Evolutionary conservation across 2,888 invertebrate genomes (phyloP).

Genomic region (Drosophila eohydei): DNA sequence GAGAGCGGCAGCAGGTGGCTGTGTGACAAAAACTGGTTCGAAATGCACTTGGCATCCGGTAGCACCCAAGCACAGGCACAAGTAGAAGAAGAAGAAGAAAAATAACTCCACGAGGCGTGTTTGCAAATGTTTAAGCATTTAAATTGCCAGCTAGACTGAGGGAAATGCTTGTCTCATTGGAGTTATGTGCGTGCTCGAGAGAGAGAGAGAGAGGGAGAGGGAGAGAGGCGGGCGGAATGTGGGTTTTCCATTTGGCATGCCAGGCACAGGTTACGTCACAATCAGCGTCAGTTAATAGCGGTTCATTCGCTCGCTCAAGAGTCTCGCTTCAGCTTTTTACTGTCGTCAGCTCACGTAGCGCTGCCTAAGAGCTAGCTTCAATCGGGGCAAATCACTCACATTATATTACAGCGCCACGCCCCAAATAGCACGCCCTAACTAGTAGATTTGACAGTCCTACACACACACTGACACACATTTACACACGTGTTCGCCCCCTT

Average conservation of each 20-base stretch:
- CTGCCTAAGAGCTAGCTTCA: not conserved
- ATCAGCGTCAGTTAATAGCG: constrained; percentile 40
- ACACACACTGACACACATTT: not conserved
- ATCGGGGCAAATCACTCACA: constrained; percentile 48
- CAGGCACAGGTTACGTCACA: constrained; percentile 39
- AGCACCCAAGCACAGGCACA: constrained; percentile 19
- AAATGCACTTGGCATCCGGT: constrained; percentile 69
- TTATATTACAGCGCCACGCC: constrained; percentile 17
- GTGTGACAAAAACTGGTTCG: constrained; percentile 72
- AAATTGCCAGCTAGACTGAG: constrained; percentile 38
- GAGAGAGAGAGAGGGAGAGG: not conserved
- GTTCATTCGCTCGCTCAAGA: constrained; percentile 19
- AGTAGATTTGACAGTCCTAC: constrained; percentile 1
- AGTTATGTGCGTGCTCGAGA: not conserved
- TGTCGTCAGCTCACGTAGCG: constrained; percentile 14
- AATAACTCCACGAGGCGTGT: constrained; percentile 44
- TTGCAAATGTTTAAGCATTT: constrained; percentile 62
- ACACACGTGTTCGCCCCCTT: constrained; percentile 3
- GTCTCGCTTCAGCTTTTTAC: constrained; percentile 10
- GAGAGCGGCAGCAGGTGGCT: constrained; percentile 1
- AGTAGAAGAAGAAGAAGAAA: not conserved
- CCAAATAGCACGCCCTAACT: constrained; percentile 32
- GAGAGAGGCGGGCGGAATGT: not conserved
- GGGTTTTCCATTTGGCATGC: constrained; percentile 33
- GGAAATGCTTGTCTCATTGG: constrained; percentile 16